Base-by-base conservation (phyloP, 2,888 invertebrate genomes). In the Eudemis profundana region DNA sequence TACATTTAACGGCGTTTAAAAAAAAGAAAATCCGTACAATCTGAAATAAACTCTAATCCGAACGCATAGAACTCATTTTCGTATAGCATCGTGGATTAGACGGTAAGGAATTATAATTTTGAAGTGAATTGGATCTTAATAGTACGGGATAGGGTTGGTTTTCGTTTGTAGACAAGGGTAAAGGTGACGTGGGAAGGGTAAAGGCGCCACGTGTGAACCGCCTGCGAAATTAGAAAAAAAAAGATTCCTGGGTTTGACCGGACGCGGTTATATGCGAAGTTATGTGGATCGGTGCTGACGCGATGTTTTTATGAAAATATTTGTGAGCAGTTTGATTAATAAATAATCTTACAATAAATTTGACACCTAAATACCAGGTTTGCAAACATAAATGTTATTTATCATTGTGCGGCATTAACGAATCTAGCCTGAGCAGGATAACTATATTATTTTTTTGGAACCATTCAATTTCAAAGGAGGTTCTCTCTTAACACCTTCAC, bases 141-240 rank as follows among this genome's bases (percentile, higher is more conserved):
- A 0, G 2, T 1, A 10, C 2, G 3, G 0, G 0, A 21, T 36
- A 51, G 38, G 36, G 44, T 51, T 29, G 19, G n/a, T 23, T 61
- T 61, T 44, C 7, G 19, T 14, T 49, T 40, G 27, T 1, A 5
- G 12, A 4, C 10, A 65, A 69, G n/a, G n/a, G 66, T 65, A 50
- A 73, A 79, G 78, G 79, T 77, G 78, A 76, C 78, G 79, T 74
- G 76, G 76, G 81, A 83, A 83, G 86, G 84, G 85, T 83, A 74
- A 68, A 79, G 81, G 83, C 86, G 83, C 87, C 89, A 89, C 82
- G 82, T 89, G 87, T 84, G 81, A 76, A 78, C 81, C 79, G 84
- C 77, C 83, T 80, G 85, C 83, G 69, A 82, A 85, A 82, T 79
- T 73, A 76, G 82, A 81, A 83, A 74, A 82, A 81, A 85, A 80